Evolutionary conservation across 1,140 invertebrate species (phyloP).

Genomic region (Macrobrachium rosenbergii): DNA sequence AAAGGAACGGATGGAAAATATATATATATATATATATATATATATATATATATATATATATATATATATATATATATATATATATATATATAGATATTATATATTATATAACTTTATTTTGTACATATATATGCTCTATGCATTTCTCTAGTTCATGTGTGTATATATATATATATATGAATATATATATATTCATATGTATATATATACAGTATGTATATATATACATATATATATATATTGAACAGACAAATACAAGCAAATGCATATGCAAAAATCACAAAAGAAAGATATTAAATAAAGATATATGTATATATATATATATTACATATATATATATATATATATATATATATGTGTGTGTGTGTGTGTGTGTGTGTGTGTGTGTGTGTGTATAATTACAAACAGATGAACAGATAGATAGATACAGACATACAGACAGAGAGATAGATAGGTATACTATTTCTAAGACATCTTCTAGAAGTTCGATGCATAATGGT

Average conservation of each 20-base stretch:
- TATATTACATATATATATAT: background rate
- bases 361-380: background rate
- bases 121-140: background rate
- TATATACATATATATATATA: slow-evolving; percentile 36
- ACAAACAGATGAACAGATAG: too few relatives aligned
- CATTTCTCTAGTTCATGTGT: background rate
- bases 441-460: too few relatives aligned
- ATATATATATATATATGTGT: background rate
- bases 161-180: slow-evolving; percentile 37
- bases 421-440: too few relatives aligned
- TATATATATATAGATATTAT: background rate
- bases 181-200: slow-evolving; percentile 48
- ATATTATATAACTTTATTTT: background rate
- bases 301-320: background rate
- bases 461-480: too few relatives aligned
- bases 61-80: background rate
- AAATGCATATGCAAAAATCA: too few relatives aligned
- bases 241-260: too few relatives aligned
- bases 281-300: too few relatives aligned
- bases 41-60: slow-evolving; percentile 15
- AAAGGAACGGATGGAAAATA: too few relatives aligned
- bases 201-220: background rate
- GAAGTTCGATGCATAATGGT: too few relatives aligned
- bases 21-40: slow-evolving; percentile 33
- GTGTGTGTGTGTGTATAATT: too few relatives aligned